Percentiles rank a stretch among this genome's conserved stretches.
Conservation (phyloP, 2,113 vertebrate genomes). For the Ictalurus furcatus region DNA sequence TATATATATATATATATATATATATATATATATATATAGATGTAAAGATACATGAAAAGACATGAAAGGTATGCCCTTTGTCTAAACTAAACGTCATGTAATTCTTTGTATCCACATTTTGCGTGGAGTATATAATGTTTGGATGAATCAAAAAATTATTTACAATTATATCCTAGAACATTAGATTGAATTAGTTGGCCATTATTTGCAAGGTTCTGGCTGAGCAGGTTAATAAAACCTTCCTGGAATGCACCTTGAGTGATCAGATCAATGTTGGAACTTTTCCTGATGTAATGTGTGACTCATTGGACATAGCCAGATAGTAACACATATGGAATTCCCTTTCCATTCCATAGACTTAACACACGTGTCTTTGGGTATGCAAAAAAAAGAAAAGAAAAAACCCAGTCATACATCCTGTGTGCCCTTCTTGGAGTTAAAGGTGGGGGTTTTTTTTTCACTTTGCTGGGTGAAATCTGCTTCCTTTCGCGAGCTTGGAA, state of each 20-base stretch:
- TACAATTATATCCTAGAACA: background rate
- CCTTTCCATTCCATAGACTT: constrained; percentile 30
- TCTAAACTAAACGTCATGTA: background rate
- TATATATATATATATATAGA: no score
- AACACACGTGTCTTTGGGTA: background rate
- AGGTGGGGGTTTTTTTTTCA: background rate
- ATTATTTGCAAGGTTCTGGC: background rate
- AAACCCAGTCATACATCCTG: background rate
- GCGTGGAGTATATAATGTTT: background rate
- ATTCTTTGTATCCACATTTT: background rate
- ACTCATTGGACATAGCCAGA: constrained; percentile 30
- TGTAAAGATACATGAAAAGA: no score
- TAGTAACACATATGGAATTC: constrained; percentile 40
- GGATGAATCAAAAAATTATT: background rate
- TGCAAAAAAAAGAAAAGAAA: background rate
- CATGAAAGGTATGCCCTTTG: background rate
- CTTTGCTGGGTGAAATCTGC: background rate
- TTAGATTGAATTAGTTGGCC: background rate
- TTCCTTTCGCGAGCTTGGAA: background rate
- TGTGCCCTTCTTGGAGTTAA: background rate
- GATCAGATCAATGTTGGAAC: constrained; percentile 43
- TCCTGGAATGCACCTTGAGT: constrained; percentile 48
- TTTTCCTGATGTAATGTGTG: constrained; percentile 47
- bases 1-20: no score
- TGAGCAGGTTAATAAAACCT: constrained; percentile 8